A percentile compares a stretch with the other conserved stretches of the same genome.
phyloP scores from a whole-genome alignment of 2,797 vertebrate genomes.

The Halcyon smyrnensis region DNA sequence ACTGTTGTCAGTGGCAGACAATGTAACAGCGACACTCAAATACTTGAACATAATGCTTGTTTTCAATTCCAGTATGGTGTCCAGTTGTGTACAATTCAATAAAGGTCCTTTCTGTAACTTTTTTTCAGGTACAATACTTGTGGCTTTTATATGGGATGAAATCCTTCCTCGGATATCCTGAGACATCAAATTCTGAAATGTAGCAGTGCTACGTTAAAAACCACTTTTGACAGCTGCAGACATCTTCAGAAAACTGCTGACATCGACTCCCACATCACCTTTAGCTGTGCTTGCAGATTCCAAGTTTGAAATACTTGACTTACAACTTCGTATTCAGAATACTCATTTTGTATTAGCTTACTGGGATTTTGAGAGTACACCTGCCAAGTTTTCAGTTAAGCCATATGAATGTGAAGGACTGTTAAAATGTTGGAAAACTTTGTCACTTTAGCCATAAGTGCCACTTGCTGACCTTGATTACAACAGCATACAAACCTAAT shows the following conservation, averaged over 20 bases:
- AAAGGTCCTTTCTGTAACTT: conserved; percentile 3
- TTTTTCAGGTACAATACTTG: conserved; percentile 75
- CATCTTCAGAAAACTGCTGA: background rate
- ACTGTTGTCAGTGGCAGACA: background rate
- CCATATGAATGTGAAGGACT: background rate
- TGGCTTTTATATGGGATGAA: conserved; percentile 65
- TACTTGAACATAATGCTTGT: background rate
- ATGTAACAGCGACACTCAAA: background rate
- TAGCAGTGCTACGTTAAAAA: background rate
- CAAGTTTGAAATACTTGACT: background rate
- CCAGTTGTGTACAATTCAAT: background rate
- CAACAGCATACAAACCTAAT: background rate
- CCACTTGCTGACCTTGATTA: conserved; percentile 13
- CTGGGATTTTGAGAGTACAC: background rate
- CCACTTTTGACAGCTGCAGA: background rate
- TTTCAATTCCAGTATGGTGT: background rate
- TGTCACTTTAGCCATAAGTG: conserved; percentile 57
- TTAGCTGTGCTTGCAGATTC: background rate
- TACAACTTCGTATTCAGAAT: background rate
- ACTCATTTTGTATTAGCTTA: background rate
- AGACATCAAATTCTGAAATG: background rate
- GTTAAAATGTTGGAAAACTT: background rate
- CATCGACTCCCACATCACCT: background rate
- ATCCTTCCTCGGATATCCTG: conserved; percentile 35
- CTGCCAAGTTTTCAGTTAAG: background rate